These are phyloP conservation scores for Drosophila seclusa DNA, from an alignment of 2,888 invertebrate species.

Conservation along the genomic window DNA sequence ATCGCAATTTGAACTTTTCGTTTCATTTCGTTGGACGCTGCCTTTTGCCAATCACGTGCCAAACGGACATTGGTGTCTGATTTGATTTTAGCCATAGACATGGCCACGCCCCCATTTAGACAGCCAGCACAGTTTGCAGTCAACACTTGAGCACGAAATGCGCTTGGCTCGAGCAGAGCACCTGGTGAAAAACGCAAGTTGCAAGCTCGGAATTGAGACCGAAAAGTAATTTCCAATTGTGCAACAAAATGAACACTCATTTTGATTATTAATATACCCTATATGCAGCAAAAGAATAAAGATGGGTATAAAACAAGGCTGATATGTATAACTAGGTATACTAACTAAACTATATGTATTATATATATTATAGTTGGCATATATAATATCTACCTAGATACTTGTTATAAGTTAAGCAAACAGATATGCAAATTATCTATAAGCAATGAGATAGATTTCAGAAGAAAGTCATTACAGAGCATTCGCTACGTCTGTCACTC, in stretches of 20 bases:
- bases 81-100: conserved; percentile 60
- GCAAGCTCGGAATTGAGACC: conserved; percentile 21
- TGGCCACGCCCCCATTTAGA: conserved; percentile 30
- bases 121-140: conserved; percentile 4
- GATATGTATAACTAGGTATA: not conserved
- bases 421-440: not conserved
- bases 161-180: conserved; percentile 7
- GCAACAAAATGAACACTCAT: conserved; percentile 35
- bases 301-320: not conserved
- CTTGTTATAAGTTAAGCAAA: not conserved
- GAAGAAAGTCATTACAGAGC: not conserved
- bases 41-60: conserved; percentile 48
- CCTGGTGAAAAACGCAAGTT: conserved; percentile 8
- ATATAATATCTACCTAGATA: not conserved
- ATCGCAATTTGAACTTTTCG: conserved; percentile 68
- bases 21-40: conserved; percentile 30
- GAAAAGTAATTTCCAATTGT: conserved; percentile 54
- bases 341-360: not conserved
- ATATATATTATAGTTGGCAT: not conserved
- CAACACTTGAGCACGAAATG: conserved; percentile 66
- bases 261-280: conserved; percentile 34
- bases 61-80: conserved; percentile 65
- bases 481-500: not conserved
- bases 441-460: not conserved
- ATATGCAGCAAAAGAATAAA: not conserved